A percentile compares a stretch with the other conserved stretches of the same genome.
Evolutionary conservation across 2,888 invertebrate species (phyloP).

Genomic region (Drosophila pseudotakahashii): DNA sequence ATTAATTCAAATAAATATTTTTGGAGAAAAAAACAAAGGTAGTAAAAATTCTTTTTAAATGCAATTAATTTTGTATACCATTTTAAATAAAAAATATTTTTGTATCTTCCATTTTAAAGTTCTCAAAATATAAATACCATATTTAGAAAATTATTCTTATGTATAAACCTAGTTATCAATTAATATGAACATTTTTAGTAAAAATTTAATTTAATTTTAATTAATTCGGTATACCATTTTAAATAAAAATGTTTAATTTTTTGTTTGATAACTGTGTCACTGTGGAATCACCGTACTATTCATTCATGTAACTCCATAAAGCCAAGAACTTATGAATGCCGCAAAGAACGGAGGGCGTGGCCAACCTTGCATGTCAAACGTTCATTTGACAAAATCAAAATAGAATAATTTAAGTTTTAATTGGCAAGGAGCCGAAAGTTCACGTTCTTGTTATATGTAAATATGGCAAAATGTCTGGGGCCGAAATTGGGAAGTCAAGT

Average conservation of each 20-base stretch:
- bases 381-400: conserved; percentile 72
- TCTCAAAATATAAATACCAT: too few species aligned
- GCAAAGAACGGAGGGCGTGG: conserved; percentile 15
- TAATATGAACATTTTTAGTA: too few species aligned
- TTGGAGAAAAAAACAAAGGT: too few species aligned
- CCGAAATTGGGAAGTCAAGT: conserved; percentile 13
- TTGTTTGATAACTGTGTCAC: neutral
- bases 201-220: too few species aligned
- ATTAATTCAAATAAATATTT: too few species aligned
- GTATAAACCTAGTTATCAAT: too few species aligned
- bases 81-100: too few species aligned
- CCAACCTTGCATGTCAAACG: conserved; percentile 62
- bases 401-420: conserved; percentile 76
- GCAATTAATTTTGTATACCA: too few species aligned
- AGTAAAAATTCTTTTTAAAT: too few species aligned
- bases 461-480: conserved; percentile 32
- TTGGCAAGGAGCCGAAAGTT: conserved; percentile 63
- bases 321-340: conserved; percentile 4
- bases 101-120: too few species aligned
- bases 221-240: too few species aligned
- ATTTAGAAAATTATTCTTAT: too few species aligned
- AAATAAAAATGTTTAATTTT: neutral
- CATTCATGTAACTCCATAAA: neutral
- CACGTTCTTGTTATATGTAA: conserved; percentile 51
- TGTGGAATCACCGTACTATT: neutral